Base-by-base conservation (phyloP, 2,888 invertebrate species). In the Therioaphis trifolii region DNA sequence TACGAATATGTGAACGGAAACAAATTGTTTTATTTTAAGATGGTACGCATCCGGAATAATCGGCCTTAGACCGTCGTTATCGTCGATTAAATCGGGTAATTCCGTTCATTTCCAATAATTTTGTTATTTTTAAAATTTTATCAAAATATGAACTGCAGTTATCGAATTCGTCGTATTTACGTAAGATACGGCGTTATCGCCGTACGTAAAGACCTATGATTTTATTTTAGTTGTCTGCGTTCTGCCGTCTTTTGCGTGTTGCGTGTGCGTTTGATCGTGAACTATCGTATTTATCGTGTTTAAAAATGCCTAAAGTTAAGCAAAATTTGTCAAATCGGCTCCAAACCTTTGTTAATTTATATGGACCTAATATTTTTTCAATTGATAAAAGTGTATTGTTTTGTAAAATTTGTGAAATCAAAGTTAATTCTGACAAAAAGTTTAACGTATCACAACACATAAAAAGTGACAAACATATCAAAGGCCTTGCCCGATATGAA, bases 251-350 rank as follows among this genome's bases (percentile, higher is more conserved):
- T 58, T 58, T 58, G 58, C 58, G 58, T 24, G 58, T 58, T 24
- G 21, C 58, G n/a, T 68, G 21, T 69, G 24, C 43, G 40, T 0
- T 69, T 69, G 43, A 69, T 46, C 43, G 43, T 69, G 24, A 69
- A 69, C 43, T 43, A 24, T 49, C 1, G 49, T 71, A 7, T 49
- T 71, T 71, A 52, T 49, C 12, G 49, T 58, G 11, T 72, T 72
- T 72, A 72, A 75, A 55, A 58, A 75, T 58, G 24, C 58, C 74
- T 58, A 66, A 71, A 71, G 69, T 40, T 35, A 80, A 46, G 35
- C 71, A 72, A 61, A 72, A 2, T 24, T 80, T 72, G 35, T 49
- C 12, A 21, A 63, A 43, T 61, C 63, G 55, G 11, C 74, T 63
- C 24, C 14, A 35, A n/a, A 75, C 46, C n/a, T 68, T 68, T 58